Evolutionary conservation across 2,888 invertebrate genomes (phyloP), one percentile per base, ranked within the genome.

Genomic region (Chydorus sphaericus): DNA sequence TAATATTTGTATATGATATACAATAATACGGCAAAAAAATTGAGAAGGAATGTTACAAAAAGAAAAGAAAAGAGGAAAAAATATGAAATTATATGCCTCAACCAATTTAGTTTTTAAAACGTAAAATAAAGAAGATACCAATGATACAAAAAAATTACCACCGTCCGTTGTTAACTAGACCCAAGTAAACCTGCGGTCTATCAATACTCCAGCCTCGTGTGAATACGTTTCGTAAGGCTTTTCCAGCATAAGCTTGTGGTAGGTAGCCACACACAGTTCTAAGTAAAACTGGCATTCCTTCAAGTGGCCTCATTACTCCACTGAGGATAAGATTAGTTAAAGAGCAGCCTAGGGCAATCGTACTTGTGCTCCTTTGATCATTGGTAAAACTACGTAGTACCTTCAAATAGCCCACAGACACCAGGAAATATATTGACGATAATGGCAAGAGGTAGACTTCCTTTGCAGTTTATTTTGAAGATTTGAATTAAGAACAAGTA

Each of bases 221-320:
- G 64, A 87, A 74, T 56, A 90, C 75, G 62, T 80, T 81, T 59
- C 91, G 73, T 54, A 90, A 73, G 0, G 89, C 81, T 59, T 80
- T 78, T 0, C 84, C 79, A 0, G 89, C 82, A 54, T 86, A 70
- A 0, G 91, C 92, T 66, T 87, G 83, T 0, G 92, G 92, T 4
- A 88, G 72, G 1, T 73, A 67, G 50, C 79, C 71, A 4, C 70
- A 68, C 20, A 73, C 62, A 56, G 71, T 72, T 65, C 84, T 77
- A 31, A 94, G 73, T 58, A 85, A 76, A 64, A 81, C 77, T 2
- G 93, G 93, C 89, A 94, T 93, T 56, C 91, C 91, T 69, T 94
- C 91, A 60, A 93, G 83, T 58, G 94, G 93, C 94, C 94, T 94
- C 66, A 94, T 90, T 37, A 93, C 92, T 56, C 91, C 91, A 64